Evolutionary conservation across 2,888 invertebrate species (phyloP), one percentile per base, ranked within the genome.

Genomic region (Bembecia ichneumoniformis): DNA sequence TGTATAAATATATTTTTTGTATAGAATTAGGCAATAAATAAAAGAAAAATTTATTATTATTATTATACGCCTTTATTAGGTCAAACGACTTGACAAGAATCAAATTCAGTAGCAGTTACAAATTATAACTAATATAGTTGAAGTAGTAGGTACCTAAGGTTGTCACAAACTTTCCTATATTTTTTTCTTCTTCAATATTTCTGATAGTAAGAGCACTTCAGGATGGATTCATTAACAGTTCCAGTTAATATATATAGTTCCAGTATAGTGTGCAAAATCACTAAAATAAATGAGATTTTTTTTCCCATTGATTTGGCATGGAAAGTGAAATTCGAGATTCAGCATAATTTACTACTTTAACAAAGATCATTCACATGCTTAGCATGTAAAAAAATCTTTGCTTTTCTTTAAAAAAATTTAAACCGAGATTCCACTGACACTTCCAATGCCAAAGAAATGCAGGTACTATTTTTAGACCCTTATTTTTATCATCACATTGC

Each of bases 121-220:
- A 28, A 28, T 28, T 28, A 28, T 28, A 9, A 28, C 28, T 28
- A n/a, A 68, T 71, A 64, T 68, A 74, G 73, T 73, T 71, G 70
- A 63, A 55, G 55, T 60, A 62, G 58, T 57, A 63, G 63, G 65
- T 59, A 62, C 57, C 57, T 59, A 61, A 56, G 59, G 58, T 60
- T 62, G 57, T 60, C 68, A n/a, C n/a, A 58, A 60, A 64, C 71
- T 62, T 64, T 72, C 62, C 62, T 73, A 71, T 59, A 79, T 72
- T 17, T 9, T 28, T 28, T 28, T 28, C n/a, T 28, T 28, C 9
- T 28, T 28, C 58, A 68, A 72, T 77, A 78, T n/a, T 28, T 13
- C 28, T n/a, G 13, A 34, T 46, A 76, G 78, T 83, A 86, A 86
- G 86, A 86, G 86, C 86, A 86, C 86, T 86, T 86, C 65, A 79